Percentiles rank a stretch among this genome's conserved stretches.
Evolutionary conservation across 2,113 vertebrate species (phyloP).

Genomic region (Notiomystis cincta): DNA sequence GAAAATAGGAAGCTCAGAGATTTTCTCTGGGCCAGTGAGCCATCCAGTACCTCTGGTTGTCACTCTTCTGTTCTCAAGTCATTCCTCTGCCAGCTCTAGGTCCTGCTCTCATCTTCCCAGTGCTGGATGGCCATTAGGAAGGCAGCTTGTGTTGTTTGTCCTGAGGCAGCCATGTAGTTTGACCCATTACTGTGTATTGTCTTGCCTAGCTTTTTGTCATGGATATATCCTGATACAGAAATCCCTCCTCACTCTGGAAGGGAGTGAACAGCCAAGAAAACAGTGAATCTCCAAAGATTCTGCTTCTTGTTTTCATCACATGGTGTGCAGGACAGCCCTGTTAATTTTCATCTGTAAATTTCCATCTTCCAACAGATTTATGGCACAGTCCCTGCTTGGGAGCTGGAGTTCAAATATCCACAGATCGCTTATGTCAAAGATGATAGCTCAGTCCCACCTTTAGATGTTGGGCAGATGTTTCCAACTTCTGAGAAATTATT

Average conservation of each 20-base stretch:
- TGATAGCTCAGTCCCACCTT: fast-evolving
- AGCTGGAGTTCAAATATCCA: neutral
- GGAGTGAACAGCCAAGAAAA: neutral
- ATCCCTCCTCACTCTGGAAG: neutral
- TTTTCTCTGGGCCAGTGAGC: neutral
- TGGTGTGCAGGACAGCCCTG: neutral
- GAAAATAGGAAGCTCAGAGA: neutral
- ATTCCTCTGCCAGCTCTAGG: neutral
- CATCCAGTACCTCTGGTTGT: neutral
- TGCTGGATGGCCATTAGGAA: neutral
- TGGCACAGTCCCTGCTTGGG: neutral
- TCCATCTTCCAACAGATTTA: neutral
- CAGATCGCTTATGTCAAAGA: neutral
- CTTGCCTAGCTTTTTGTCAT: neutral
- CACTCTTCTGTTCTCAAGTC: neutral
- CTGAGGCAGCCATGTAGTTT: neutral
- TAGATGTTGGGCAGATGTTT: neutral
- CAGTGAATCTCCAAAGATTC: neutral
- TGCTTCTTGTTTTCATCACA: neutral
- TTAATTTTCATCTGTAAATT: neutral
- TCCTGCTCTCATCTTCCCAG: neutral
- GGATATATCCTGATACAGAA: neutral
- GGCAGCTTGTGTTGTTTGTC: neutral
- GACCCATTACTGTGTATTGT: neutral
- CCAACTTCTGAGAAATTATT: neutral